Base-by-base conservation (phyloP, 2,797 vertebrate genomes). In the Orientallactaga sibirica region DNA sequence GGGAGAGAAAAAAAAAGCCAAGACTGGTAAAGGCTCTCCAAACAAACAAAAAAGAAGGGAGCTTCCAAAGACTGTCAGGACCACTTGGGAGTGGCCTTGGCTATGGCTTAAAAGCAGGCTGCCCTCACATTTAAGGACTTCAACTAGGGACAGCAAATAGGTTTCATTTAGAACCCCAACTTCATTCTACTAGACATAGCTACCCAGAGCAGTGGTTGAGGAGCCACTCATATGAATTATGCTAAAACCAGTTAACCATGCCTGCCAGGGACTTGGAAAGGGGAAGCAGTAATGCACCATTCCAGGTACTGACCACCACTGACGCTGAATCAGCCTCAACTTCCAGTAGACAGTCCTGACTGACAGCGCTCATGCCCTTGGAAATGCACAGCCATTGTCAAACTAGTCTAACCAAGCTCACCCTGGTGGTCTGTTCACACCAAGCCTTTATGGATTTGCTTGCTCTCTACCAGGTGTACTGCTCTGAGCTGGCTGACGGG, bases 131-230 rank as follows among this genome's bases (percentile, higher is more conserved):
- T 12, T 74, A 62, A 67, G 68, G 43, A 27, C 77, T 89, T 91
- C 81, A 86, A 77, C 19, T 62, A 93, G 67, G 19, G 19, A 88
- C 1, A 33, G 37, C 22, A 94, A 93, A 52, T 3, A 80, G 20
- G 33, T 58, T 93, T 91, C 66, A 68, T 27, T 85, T 76, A 91
- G 80, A 93, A 71, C 74, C 90, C 12, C 81, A 86, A 88, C 16
- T 92, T 78, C 41, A 91, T 25, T 86, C 76, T 86, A 71, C 41
- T 80, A 29, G 12, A 62, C 16, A 11, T n/a, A 48, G 16, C 58
- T 74, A 24, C 37, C 86, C 78, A 41, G n/a, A 86, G 15, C 18
- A 81, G 64, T 10, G n/a, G 80, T 68, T 79, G 62, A 96, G 76
- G 78, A 73, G 48, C 41, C 12, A 79, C 48, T 86, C 24, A 6